A percentile compares a stretch with the other conserved stretches of the same genome.
Conservation (phyloP, 2,797 vertebrate genomes). For the Varecia variegata region DNA sequence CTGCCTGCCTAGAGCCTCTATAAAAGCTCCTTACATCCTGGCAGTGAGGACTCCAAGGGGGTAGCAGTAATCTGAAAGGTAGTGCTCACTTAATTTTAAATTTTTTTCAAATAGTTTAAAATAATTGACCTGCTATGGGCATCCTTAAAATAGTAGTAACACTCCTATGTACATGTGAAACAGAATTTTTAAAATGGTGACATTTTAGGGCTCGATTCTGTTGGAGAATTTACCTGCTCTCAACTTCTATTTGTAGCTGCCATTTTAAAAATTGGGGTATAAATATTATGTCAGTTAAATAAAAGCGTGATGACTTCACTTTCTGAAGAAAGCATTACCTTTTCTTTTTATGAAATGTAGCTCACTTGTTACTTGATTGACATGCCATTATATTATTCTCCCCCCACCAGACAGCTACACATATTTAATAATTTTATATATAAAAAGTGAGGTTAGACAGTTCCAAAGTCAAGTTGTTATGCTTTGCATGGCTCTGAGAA, state of each 20-base stretch:
- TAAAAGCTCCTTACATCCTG: background rate
- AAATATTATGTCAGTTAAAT: slow-evolving; percentile 76
- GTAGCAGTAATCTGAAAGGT: background rate
- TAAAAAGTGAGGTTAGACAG: slow-evolving; percentile 12
- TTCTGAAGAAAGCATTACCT: slow-evolving; percentile 55
- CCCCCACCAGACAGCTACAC: slow-evolving; percentile 26
- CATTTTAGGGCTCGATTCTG: slow-evolving; percentile 21
- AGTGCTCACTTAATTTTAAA: background rate
- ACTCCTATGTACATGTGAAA: slow-evolving; percentile 6
- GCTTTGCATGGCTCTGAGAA: slow-evolving; percentile 16
- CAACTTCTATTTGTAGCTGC: slow-evolving; percentile 61
- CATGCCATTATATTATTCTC: slow-evolving; percentile 32
- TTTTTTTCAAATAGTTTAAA: background rate
- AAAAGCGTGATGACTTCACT: slow-evolving; percentile 63
- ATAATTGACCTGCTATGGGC: background rate
- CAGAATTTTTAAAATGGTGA: slow-evolving; percentile 44
- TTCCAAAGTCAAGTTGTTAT: background rate
- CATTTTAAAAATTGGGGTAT: slow-evolving; percentile 56
- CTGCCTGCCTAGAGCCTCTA: no score
- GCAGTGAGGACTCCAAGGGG: background rate
- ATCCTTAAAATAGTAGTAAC: background rate
- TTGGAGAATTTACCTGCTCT: slow-evolving; percentile 50
- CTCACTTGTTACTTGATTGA: slow-evolving; percentile 47
- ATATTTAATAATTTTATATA: slow-evolving; percentile 44
- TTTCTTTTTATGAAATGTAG: slow-evolving; percentile 49